phyloP scores from a whole-genome alignment of 1,140 invertebrate species.

The Drosophila mayri region DNA sequence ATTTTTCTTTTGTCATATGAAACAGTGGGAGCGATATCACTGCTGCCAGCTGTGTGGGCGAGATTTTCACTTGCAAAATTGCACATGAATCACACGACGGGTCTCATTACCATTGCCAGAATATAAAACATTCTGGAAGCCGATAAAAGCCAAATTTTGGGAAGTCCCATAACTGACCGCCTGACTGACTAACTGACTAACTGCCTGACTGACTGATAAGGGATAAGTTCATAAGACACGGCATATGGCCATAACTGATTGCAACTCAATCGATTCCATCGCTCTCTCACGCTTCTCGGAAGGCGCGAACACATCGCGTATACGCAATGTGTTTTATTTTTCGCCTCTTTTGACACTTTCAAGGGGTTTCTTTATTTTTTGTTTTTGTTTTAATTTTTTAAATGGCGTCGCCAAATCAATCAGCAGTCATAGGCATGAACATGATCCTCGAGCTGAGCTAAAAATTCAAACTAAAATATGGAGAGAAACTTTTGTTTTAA shows the following conservation, averaged over 20 bases:
- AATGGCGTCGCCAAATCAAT: slow-evolving; percentile 35
- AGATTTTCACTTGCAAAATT: slow-evolving; percentile 11
- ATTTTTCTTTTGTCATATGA: slow-evolving; percentile 26
- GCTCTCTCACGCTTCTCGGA: neutral
- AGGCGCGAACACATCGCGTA: slow-evolving; percentile 13
- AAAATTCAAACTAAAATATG: slow-evolving; percentile 3
- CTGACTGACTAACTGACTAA: slow-evolving; percentile 1
- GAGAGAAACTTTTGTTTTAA: neutral
- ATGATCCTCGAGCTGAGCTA: slow-evolving; percentile 6
- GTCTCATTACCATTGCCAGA: slow-evolving; percentile 5
- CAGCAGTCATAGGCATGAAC: slow-evolving; percentile 23
- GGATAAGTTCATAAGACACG: slow-evolving; percentile 17
- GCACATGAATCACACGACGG: slow-evolving; percentile 4
- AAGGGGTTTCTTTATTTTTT: slow-evolving; percentile 7
- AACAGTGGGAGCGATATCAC: slow-evolving; percentile 22
- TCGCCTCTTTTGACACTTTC: slow-evolving; percentile 13
- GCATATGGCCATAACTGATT: slow-evolving; percentile 30
- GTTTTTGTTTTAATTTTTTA: neutral
- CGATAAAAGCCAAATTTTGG: slow-evolving; percentile 7
- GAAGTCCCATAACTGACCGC: slow-evolving; percentile 25
- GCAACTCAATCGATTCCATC: slow-evolving; percentile 6
- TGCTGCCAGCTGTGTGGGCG: neutral
- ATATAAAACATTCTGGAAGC: neutral
- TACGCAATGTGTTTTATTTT: slow-evolving; percentile 19
- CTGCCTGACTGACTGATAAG: slow-evolving; percentile 22